Base-by-base conservation (phyloP, 2,888 invertebrate species). In the Orthonychiurus folsomi region DNA sequence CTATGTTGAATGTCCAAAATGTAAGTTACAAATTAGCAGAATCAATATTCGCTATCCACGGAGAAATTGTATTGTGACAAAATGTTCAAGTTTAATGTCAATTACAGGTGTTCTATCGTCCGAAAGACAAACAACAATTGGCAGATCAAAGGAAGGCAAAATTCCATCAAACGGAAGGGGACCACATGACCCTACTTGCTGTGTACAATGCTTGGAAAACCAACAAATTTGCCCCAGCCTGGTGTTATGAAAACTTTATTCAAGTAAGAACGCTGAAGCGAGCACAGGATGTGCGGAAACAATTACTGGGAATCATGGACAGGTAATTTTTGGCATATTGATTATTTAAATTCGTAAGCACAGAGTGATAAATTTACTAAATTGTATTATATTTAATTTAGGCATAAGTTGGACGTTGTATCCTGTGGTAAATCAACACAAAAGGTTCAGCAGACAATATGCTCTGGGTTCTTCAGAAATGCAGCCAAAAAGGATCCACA, bases 1-100 rank as follows among this genome's bases (percentile, higher is more conserved):
- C 96, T 12, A 99, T 99, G 99, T 80, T 99, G 58, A 95, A 94
- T 69, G 95, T 99, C 0, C 97, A 99, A 77, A 99, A 99, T 79
- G 48, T 48, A n/a, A n/a, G n/a, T n/a, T n/a, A n/a, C n/a, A n/a
- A n/a, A n/a, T n/a, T n/a, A n/a, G n/a, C n/a, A n/a, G n/a, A n/a
- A n/a, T n/a, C n/a, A n/a, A n/a, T n/a, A n/a, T n/a, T n/a, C n/a
- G n/a, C n/a, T n/a, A n/a, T n/a, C n/a, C n/a, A n/a, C n/a, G n/a
- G n/a, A n/a, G n/a, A n/a, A n/a, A n/a, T n/a, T n/a, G n/a, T n/a
- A n/a, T n/a, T n/a, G n/a, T n/a, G n/a, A n/a, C n/a, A n/a, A n/a
- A n/a, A n/a, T n/a, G n/a, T n/a, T n/a, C n/a, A n/a, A n/a, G n/a
- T n/a, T n/a, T n/a, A n/a, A n/a, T n/a, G 96, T 99, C 0, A n/a